Base-by-base conservation (phyloP, 2,888 invertebrate genomes). In the Spisula subtruncata region DNA sequence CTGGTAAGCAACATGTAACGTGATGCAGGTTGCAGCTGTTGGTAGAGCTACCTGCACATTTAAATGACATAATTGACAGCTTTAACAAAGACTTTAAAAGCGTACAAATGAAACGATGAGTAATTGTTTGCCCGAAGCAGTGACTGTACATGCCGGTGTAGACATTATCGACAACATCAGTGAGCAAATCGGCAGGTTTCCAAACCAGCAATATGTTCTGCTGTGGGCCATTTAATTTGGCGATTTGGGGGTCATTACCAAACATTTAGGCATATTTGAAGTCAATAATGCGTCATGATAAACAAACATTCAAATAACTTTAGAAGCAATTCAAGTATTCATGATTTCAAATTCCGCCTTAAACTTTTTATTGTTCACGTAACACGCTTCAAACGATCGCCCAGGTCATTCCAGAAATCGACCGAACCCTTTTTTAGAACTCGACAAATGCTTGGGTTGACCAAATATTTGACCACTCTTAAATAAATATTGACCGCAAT, bases 41-140 rank as follows among this genome's bases (percentile, higher is more conserved):
- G 75, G 41, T 75, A 32, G 86, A 46, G 88, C 18, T 90, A 88
- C 88, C 84, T 88, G 88, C 88, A 90, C 90, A 87, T 90, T 88
- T 88, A 66, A 90, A 88, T 89, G 90, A 90, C 90, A 86, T 90
- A 83, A 86, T 88, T 88, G 88, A 90, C 88, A 90, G 66, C 20
- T 25, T 56, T 56, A 90, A 88, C 88, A 88, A 81, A 75, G 86
- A 46, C 35, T 82, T 66, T 56, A 48, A n/a, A 81, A 51, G 51
- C 81, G n/a, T 66, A 66, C 60, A 12, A 46, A 46, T 87, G 46
- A 54, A 71, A 32, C 66, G 41, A 81, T 88, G 88, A 88, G 81
- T 81, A 84, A 88, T 88, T 32, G 48, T 46, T 48, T 14, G 66
- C 88, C 88, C 29, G 29, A 41, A 84, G 88, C n/a, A 20, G 81